Percentiles rank a stretch among this genome's conserved stretches.
phyloP scores from a whole-genome alignment of 2,797 vertebrate genomes.

The Hybognathus amarus region DNA sequence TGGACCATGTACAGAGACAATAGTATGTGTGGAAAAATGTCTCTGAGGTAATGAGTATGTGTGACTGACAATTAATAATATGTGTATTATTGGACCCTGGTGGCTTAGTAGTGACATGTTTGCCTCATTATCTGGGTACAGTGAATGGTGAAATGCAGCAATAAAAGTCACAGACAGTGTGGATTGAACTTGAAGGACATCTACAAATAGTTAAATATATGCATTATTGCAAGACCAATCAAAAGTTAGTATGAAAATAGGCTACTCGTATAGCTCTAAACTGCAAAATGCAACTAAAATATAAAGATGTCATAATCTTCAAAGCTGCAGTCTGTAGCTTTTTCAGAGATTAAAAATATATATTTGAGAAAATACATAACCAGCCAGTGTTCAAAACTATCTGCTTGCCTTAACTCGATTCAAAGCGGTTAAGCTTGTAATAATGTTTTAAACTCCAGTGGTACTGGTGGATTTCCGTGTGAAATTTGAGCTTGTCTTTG shows the following conservation, averaged over 20 bases:
- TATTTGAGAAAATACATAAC: no score
- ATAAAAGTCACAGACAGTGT: not conserved
- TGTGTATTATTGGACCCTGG: not conserved
- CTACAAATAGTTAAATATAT: not conserved
- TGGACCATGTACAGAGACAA: not conserved
- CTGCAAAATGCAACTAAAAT: not conserved
- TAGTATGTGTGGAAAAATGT: not conserved
- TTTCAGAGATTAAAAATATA: no score
- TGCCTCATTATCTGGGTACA: no score
- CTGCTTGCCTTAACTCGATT: no score
- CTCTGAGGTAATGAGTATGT: not conserved
- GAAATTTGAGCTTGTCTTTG: no score
- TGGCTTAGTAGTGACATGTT: no score
- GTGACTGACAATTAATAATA: not conserved
- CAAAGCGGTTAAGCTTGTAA: no score
- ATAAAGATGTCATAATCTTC: not conserved
- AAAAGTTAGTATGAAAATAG: not conserved
- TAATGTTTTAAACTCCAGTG: no score
- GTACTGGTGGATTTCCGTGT: no score
- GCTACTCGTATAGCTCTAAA: not conserved
- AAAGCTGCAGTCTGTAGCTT: no score
- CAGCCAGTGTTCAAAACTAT: no score
- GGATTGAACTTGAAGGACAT: not conserved
- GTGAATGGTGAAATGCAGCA: not conserved
- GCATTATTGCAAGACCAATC: not conserved